phyloP scores from a whole-genome alignment of 1,140 invertebrate genomes.

The Phthorimaea operculella region DNA sequence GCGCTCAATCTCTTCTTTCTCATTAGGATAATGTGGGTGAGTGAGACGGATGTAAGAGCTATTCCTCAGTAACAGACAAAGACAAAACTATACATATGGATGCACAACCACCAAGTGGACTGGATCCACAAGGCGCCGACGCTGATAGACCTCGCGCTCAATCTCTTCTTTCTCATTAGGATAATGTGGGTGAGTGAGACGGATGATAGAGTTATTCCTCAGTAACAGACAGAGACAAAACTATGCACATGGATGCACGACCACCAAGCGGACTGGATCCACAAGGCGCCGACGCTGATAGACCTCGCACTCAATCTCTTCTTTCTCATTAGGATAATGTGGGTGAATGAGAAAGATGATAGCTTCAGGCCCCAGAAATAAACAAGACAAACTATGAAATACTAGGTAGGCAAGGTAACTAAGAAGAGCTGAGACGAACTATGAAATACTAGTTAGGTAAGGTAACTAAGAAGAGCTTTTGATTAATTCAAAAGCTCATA shows the following conservation, averaged over 20 bases:
- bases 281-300: constrained; percentile 77
- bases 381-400: constrained; percentile 67
- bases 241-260: constrained; percentile 78
- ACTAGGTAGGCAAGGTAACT: too few relatives aligned
- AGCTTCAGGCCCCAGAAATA: background rate
- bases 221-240: constrained; percentile 32
- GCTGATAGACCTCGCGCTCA: constrained; percentile 78
- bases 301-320: constrained; percentile 85
- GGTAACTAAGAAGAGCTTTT: too few relatives aligned
- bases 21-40: constrained; percentile 91
- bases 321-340: constrained; percentile 92
- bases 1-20: constrained; percentile 89
- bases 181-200: constrained; percentile 89
- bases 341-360: constrained; percentile 75
- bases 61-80: constrained; percentile 19
- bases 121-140: constrained; percentile 85
- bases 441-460: too few relatives aligned
- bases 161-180: constrained; percentile 86
- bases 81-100: constrained; percentile 74
- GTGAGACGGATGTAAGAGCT: constrained; percentile 51
- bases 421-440: too few relatives aligned
- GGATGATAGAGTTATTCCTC: background rate
- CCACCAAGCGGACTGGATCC: constrained; percentile 83
- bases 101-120: constrained; percentile 77
- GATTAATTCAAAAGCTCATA: too few relatives aligned